Conservation (phyloP, 2,888 invertebrate genomes). For the Therioaphis trifolii region DNA sequence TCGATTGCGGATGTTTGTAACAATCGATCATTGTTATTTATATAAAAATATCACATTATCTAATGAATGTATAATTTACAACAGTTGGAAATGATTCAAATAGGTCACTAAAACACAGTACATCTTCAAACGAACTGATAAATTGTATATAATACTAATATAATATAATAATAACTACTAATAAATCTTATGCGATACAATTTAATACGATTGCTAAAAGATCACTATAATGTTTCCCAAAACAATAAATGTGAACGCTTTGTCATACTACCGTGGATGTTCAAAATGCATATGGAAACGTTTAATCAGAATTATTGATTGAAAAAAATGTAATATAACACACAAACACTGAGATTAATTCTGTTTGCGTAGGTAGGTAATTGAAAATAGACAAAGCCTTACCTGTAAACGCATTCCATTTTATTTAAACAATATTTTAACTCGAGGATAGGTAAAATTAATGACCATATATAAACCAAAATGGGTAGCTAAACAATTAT, state of each 20-base stretch:
- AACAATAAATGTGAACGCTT: conserved; percentile 37
- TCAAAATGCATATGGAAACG: conserved; percentile 16
- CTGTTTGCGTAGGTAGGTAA: no score
- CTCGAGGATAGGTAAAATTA: neutral
- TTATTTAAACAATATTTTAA: neutral
- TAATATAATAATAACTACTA: neutral
- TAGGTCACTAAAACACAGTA: conserved; percentile 32
- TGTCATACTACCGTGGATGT: neutral
- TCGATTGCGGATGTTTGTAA: neutral
- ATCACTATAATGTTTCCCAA: conserved; percentile 40
- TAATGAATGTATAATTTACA: conserved; percentile 7
- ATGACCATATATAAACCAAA: neutral
- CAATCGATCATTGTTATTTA: conserved; percentile 12
- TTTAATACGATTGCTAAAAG: conserved; percentile 15
- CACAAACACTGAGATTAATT: no score
- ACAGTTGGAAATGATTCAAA: conserved; percentile 38
- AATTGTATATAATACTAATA: conserved; percentile 35
- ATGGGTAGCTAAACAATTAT: no score
- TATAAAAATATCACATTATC: conserved; percentile 1
- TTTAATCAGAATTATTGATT: neutral
- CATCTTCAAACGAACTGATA: neutral
- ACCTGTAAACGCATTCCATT: neutral
- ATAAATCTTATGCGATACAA: conserved; percentile 40
- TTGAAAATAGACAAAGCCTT: neutral
- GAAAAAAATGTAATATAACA: neutral